Percentiles rank a stretch among this genome's conserved stretches.
phyloP scores from a whole-genome alignment of 2,888 invertebrate genomes.

The Drosophila falleni region DNA sequence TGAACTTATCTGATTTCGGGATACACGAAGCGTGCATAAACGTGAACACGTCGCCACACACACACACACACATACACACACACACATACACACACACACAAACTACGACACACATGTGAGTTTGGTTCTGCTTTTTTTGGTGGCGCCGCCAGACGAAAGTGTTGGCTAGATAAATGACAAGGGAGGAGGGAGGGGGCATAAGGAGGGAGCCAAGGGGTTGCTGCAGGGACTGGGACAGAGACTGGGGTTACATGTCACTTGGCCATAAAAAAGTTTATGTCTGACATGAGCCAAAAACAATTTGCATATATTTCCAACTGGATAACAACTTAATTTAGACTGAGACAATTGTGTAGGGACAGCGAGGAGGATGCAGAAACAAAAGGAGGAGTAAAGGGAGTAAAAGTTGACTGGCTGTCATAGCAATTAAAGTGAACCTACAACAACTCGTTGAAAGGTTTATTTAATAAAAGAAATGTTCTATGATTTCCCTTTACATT shows the following conservation, averaged over 20 bases:
- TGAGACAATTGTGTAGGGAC: not conserved
- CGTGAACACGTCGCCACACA: conserved; percentile 52
- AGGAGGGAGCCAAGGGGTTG: conserved; percentile 7
- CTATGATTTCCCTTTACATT: not conserved
- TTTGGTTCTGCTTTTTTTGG: conserved; percentile 61
- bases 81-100: conserved; percentile 22
- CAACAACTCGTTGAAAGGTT: conserved; percentile 1
- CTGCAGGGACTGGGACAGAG: conserved; percentile 12
- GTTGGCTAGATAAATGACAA: conserved; percentile 71
- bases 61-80: no score
- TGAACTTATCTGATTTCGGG: conserved; percentile 68
- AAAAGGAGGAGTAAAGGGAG: not conserved
- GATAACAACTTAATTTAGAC: conserved; percentile 83
- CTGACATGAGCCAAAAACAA: conserved; percentile 84
- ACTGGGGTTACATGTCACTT: conserved; percentile 82
- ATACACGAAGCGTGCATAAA: conserved; percentile 69
- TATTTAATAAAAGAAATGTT: not conserved
- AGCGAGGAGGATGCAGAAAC: no score
- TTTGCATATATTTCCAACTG: conserved; percentile 83
- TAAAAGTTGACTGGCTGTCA: conserved; percentile 34
- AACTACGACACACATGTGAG: conserved; percentile 12
- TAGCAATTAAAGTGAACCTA: conserved; percentile 40
- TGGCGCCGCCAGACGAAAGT: conserved; percentile 69
- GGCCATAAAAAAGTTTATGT: conserved; percentile 84
- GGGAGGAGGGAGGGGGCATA: not conserved